Base-by-base conservation (phyloP, 2,113 vertebrate genomes). In the Mustela lutreola region DNA sequence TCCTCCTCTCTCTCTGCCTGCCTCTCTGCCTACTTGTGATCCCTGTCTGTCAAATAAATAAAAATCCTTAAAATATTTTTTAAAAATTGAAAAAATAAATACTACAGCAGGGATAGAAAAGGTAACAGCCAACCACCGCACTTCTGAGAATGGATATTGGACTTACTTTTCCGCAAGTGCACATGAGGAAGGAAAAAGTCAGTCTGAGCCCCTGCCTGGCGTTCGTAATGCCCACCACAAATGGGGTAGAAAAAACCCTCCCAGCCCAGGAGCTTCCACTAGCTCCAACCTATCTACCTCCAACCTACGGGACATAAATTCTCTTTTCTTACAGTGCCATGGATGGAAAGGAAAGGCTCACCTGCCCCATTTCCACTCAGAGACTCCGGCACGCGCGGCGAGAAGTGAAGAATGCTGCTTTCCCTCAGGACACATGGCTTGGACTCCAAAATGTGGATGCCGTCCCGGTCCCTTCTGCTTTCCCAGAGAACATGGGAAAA, bases 61-160 rank as follows among this genome's bases (percentile, higher is more conserved):
- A 48, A 48, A 42, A 42, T 42, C 42, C 42, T 42, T 42, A 42
- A 42, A 42, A 42, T 4, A 5, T 42, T 42, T 42, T 42, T 42
- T 42, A 39, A 48, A 10, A 7, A 10, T 48, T 48, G 10, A 48
- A 48, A 48, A 48, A 48, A 48, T 48, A 50, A 50, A 50, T 12
- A 50, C 50, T 53, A 63, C 14, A 53, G 42, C 83, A 50, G n/a
- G n/a, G 33, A 36, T 7, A 75, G 63, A 63, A 94, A 19, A 94
- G 45, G 26, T 76, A 85, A 4, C 39, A 33, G 80, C 26, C 53
- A 42, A 62, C 42, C 14, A 12, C 53, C 21, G 28, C 1, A 5
- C 7, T 15, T 71, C 91, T 95, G 97, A 95, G 76, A 92, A 78
- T 95, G 76, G 33, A 89, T 3, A 71, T 33, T 97, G 78, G 70